These are phyloP conservation scores for Philereme transversata DNA, from an alignment of 2,888 invertebrate species.

Conservation along the genomic window DNA sequence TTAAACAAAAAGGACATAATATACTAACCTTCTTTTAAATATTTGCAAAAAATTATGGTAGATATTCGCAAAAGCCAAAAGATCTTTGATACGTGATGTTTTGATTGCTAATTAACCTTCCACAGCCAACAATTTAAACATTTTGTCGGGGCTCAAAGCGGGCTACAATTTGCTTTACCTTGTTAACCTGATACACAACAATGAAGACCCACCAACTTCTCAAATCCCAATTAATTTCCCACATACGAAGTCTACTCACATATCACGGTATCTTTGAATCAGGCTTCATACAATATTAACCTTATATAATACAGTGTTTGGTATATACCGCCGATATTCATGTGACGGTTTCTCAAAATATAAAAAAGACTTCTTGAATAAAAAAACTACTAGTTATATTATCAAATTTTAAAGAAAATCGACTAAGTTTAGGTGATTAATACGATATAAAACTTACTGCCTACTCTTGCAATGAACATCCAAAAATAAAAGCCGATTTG, in stretches of 20 bases:
- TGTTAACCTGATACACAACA: slow-evolving; percentile 31
- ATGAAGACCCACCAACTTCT: slow-evolving; percentile 21
- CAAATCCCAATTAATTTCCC: slow-evolving; percentile 27
- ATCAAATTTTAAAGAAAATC: too few species aligned
- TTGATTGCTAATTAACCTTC: slow-evolving; percentile 8
- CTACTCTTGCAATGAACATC: too few species aligned
- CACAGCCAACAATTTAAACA: slow-evolving; percentile 4
- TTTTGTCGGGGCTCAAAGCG: neutral
- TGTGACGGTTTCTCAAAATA: too few species aligned
- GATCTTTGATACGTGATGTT: neutral
- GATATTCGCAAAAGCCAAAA: neutral
- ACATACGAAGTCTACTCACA: slow-evolving; percentile 15
- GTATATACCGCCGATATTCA: too few species aligned
- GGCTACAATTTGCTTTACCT: slow-evolving; percentile 22
- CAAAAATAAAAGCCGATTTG: too few species aligned
- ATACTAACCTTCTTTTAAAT: neutral
- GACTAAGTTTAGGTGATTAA: too few species aligned
- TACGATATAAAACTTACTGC: too few species aligned
- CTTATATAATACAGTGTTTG: too few species aligned
- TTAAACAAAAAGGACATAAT: slow-evolving; percentile 5
- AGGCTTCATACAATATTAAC: neutral
- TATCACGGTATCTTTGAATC: slow-evolving; percentile 21
- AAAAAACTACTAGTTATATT: too few species aligned
- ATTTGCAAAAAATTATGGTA: neutral
- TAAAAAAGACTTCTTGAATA: too few species aligned